These are phyloP conservation scores for Hemibagrus guttatus DNA, from an alignment of 2,797 vertebrate species.

Conservation along the genomic window DNA sequence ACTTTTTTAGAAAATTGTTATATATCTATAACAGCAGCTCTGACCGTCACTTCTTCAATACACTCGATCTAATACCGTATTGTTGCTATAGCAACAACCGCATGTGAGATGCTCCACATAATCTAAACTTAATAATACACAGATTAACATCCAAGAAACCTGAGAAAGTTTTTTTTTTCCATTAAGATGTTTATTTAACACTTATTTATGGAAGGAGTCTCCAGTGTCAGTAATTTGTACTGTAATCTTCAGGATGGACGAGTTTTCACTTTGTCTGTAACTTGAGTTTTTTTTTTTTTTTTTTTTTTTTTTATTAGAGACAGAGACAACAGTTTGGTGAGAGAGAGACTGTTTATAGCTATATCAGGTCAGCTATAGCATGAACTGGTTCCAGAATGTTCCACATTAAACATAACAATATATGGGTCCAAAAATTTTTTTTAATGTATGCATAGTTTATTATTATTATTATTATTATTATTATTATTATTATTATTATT, in stretches of 20 bases:
- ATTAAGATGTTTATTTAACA: neutral
- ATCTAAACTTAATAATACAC: too few species aligned
- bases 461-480: too few species aligned
- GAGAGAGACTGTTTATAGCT: neutral
- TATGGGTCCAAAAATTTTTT: too few species aligned
- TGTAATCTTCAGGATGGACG: neutral
- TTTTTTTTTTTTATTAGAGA: too few species aligned
- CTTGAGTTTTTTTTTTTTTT: neutral
- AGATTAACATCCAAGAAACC: too few species aligned
- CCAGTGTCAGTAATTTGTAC: neutral
- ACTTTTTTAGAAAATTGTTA: neutral
- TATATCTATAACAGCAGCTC: neutral
- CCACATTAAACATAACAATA: neutral
- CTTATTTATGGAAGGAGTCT: constrained; percentile 4
- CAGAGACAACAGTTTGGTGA: neutral
- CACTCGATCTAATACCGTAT: neutral
- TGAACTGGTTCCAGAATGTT: neutral
- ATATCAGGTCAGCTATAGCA: neutral
- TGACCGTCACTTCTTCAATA: neutral
- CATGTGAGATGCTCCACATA: neutral
- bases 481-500: too few species aligned
- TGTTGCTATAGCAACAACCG: neutral
- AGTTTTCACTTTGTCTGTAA: neutral
- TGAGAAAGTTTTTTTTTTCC: neutral
- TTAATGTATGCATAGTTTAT: too few species aligned